phyloP scores from a whole-genome alignment of 2,113 vertebrate genomes.

The Hyaena hyaena region DNA sequence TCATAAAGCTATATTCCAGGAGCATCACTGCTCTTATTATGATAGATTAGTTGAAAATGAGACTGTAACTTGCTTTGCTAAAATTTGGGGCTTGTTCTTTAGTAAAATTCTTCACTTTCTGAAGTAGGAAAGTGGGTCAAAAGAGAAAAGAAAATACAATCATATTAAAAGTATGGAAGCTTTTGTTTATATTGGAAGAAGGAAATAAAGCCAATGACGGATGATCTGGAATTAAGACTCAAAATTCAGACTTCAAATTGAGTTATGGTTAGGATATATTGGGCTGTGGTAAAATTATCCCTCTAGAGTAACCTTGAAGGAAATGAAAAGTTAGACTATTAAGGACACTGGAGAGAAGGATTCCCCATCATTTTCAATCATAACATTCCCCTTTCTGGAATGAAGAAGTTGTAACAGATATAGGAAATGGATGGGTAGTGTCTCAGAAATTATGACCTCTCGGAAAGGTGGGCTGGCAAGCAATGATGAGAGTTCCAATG shows the following conservation, averaged over 20 bases:
- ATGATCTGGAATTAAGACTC: constrained; percentile 43
- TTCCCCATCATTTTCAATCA: constrained; percentile 52
- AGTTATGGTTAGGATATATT: constrained; percentile 55
- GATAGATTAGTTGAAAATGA: constrained; percentile 52
- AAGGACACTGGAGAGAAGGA: constrained; percentile 67
- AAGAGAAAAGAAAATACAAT: background rate
- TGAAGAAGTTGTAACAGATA: constrained; percentile 29
- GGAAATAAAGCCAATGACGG: constrained; percentile 33
- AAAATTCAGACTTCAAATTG: constrained; percentile 72
- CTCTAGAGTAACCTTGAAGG: constrained; percentile 68
- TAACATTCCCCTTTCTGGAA: constrained; percentile 56
- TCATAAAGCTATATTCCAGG: constrained; percentile 57
- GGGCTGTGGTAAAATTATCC: constrained; percentile 69
- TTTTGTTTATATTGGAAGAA: constrained; percentile 26
- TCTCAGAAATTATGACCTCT: constrained; percentile 38
- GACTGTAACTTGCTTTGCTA: constrained; percentile 11
- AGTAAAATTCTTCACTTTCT: constrained; percentile 52
- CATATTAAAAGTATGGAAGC: background rate
- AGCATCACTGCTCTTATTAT: constrained; percentile 22
- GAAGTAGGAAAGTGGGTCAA: background rate
- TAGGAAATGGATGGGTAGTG: constrained; percentile 39
- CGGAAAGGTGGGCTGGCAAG: background rate
- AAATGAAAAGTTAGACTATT: constrained; percentile 66
- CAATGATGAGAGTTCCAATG: background rate
- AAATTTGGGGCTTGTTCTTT: background rate